Conservation (phyloP, 1,140 invertebrate genomes). For the Drosophila repletoides region DNA sequence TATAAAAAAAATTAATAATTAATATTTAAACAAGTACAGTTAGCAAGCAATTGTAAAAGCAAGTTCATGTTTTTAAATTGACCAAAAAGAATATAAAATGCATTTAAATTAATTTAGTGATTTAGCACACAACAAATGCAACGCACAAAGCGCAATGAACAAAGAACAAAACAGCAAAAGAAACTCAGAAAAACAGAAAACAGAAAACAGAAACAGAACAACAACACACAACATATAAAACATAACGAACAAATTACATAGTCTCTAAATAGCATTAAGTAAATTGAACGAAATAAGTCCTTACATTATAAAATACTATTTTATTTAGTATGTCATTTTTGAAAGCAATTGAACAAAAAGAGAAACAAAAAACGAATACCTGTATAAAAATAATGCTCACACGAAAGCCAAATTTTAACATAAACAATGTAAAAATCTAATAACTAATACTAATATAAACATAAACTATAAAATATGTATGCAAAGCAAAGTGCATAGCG, state of each 20-base stretch:
- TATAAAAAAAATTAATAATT: constrained; percentile 7
- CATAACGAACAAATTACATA: constrained; percentile 35
- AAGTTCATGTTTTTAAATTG: constrained; percentile 43
- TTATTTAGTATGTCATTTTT: constrained; percentile 59
- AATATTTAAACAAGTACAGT: constrained; percentile 12
- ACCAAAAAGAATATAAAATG: constrained; percentile 54
- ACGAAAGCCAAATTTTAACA: constrained; percentile 75
- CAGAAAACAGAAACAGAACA: constrained; percentile 15
- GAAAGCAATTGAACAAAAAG: constrained; percentile 39
- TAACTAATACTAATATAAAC: constrained; percentile 21
- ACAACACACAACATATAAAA: constrained; percentile 25
- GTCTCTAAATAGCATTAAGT: constrained; percentile 43
- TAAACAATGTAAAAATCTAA: constrained; percentile 66
- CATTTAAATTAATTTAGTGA: constrained; percentile 70
- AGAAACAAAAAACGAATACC: constrained; percentile 50
- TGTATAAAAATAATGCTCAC: constrained; percentile 75
- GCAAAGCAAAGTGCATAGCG: constrained; percentile 32
- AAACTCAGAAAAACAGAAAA: not conserved
- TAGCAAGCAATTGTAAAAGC: constrained; percentile 23
- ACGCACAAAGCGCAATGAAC: constrained; percentile 28
- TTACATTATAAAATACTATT: constrained; percentile 2
- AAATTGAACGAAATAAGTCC: constrained; percentile 6
- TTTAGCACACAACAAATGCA: constrained; percentile 28
- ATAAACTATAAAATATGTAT: constrained; percentile 37
- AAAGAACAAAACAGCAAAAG: not conserved